phyloP scores from a whole-genome alignment of 2,113 vertebrate genomes.

The Lagenorhynchus albirostris region DNA sequence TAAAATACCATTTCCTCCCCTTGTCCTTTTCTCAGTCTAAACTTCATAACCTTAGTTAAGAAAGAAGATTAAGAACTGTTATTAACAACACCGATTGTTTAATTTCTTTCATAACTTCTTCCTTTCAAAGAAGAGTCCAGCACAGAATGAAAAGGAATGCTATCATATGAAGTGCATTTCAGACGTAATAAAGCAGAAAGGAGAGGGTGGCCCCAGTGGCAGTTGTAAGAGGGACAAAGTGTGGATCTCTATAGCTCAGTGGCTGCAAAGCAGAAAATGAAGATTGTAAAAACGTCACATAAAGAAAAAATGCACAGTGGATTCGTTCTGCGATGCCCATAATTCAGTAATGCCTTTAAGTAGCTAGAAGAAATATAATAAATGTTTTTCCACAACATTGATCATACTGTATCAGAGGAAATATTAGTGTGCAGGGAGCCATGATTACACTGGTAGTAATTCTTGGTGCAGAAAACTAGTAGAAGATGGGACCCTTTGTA shows the following conservation, averaged over 20 bases:
- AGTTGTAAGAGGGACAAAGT: constrained; percentile 89
- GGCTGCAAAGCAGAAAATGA: constrained; percentile 99
- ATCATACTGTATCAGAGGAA: constrained; percentile 94
- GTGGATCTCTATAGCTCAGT: constrained; percentile 90
- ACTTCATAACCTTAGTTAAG: constrained; percentile 66
- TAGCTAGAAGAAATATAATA: constrained; percentile 98
- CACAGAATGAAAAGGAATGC: constrained; percentile 79
- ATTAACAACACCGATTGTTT: constrained; percentile 45
- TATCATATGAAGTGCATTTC: constrained; percentile 82
- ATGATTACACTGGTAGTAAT: constrained; percentile 89
- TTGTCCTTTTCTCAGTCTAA: constrained; percentile 52
- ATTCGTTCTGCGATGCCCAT: constrained; percentile 91
- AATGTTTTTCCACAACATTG: constrained; percentile 96
- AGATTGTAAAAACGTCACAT: constrained; percentile 98
- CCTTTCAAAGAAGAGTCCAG: constrained; percentile 69
- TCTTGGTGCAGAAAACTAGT: constrained; percentile 85
- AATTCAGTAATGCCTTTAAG: constrained; percentile 98
- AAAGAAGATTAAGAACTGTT: constrained; percentile 59
- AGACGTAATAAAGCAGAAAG: constrained; percentile 84
- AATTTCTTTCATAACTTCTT: constrained; percentile 75
- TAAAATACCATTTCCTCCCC: constrained; percentile 38
- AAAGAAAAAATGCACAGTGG: constrained; percentile 96
- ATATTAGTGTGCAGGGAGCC: constrained; percentile 93
- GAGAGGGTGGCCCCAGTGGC: constrained; percentile 86
- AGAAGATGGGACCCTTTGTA: constrained; percentile 87